These are phyloP conservation scores for Phataginus tricuspis DNA, from an alignment of 2,797 vertebrate species.

Conservation along the genomic window DNA sequence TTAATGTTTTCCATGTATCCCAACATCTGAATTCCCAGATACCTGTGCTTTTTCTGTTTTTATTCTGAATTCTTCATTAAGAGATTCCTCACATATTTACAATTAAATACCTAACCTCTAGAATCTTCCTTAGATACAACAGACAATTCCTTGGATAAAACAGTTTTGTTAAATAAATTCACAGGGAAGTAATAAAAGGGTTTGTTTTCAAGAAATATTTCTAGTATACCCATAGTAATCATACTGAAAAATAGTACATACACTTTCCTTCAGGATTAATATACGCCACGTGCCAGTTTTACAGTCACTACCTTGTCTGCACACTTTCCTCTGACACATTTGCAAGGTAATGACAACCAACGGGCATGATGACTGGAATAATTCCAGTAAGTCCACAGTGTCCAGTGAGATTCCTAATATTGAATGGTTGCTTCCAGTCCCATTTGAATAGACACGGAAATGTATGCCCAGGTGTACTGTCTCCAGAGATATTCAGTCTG, in stretches of 20 bases:
- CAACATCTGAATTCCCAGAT: constrained; percentile 43
- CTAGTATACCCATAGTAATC: constrained; percentile 52
- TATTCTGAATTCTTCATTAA: constrained; percentile 56
- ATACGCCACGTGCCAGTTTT: not conserved
- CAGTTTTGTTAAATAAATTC: constrained; percentile 66
- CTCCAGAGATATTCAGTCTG: constrained; percentile 50
- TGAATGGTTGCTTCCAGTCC: constrained; percentile 38
- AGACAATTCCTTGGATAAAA: not conserved
- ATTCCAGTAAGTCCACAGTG: not conserved
- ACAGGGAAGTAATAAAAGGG: constrained; percentile 59
- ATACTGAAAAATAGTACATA: constrained; percentile 61
- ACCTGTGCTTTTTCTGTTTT: constrained; percentile 66
- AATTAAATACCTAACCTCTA: constrained; percentile 78
- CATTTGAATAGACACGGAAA: constrained; percentile 28
- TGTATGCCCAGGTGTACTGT: not conserved
- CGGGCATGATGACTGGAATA: not conserved
- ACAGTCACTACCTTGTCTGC: not conserved
- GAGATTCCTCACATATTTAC: constrained; percentile 70
- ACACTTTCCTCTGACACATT: constrained; percentile 1
- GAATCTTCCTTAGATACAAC: constrained; percentile 55
- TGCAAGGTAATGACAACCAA: constrained; percentile 24
- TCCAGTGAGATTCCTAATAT: constrained; percentile 36
- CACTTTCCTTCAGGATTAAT: constrained; percentile 1
- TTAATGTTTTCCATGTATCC: constrained; percentile 36
- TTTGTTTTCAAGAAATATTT: constrained; percentile 61